A percentile compares a stretch with the other conserved stretches of the same genome.
These are phyloP conservation scores for Vanessa cardui DNA, from an alignment of 2,888 invertebrate species.

Conservation along the genomic window DNA sequence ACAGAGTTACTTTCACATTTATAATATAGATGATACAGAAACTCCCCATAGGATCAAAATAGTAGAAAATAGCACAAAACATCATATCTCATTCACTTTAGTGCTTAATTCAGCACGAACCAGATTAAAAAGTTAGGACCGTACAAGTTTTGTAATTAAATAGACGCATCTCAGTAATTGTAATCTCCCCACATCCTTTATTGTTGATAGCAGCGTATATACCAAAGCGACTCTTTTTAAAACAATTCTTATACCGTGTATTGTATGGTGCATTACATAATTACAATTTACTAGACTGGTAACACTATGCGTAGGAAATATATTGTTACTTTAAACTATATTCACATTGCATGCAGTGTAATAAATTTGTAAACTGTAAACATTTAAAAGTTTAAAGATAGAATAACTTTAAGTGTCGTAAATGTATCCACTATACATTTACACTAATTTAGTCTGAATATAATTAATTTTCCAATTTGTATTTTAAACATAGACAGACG, in stretches of 20 bases:
- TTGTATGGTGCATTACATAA: constrained; percentile 9
- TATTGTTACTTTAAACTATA: neutral
- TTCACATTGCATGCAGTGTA: too few species aligned
- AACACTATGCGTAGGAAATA: neutral
- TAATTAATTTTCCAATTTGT: too few species aligned
- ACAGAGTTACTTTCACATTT: too few species aligned
- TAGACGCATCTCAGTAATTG: constrained; percentile 22
- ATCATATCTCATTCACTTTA: constrained; percentile 8
- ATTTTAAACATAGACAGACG: too few species aligned
- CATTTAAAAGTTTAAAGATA: too few species aligned
- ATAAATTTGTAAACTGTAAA: too few species aligned
- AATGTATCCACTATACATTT: too few species aligned
- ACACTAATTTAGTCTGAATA: too few species aligned
- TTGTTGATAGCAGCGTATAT: neutral
- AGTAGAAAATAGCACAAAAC: constrained; percentile 3
- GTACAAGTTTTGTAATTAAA: constrained; percentile 30
- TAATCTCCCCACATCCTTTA: neutral
- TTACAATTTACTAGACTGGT: neutral
- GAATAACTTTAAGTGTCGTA: too few species aligned
- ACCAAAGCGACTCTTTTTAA: constrained; percentile 10
- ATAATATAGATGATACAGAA: too few species aligned
- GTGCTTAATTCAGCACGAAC: constrained; percentile 4
- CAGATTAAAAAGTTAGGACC: constrained; percentile 26
- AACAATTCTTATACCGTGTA: neutral
- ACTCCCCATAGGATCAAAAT: neutral